Base-by-base conservation (phyloP, 2,113 vertebrate species). In the Isurus oxyrinchus region DNA sequence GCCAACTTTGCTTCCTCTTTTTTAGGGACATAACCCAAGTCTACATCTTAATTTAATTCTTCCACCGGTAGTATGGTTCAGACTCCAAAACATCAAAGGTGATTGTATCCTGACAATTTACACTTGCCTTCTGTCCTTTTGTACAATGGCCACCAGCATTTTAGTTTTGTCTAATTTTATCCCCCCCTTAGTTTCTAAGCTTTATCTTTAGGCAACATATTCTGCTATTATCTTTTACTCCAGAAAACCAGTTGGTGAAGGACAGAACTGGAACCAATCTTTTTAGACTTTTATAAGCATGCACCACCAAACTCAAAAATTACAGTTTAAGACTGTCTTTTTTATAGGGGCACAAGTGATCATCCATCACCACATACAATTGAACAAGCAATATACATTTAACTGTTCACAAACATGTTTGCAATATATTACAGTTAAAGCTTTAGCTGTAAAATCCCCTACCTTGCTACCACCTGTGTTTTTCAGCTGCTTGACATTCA, bases 391-490 rank as follows among this genome's bases (percentile, higher is more conserved):
- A 53, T 19, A 84, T 35, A 84, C 0, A 84, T 44, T 44, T 40
- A 86, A 49, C 23, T 49, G 63, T 69, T 67, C 66, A 23, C n/a
- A 95, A 66, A 67, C 40, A 44, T 49, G 14, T 23, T 44, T 40
- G n/a, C 14, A 35, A 91, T 59, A 67, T 67, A 66, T 66, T 61
- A 97, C 97, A 97, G 69, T 97, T 96, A 97, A 97, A 0, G 98
- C 97, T 4, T 90, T 31, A 27, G 53, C 86, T 53, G 1, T 5
- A 25, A 55, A 76, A 72, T 31, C 49, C 69, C 40, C 63, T 95
- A 95, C 94, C 94, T 55, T 72, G 67, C 5, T 55, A 35, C 67
- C 40, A 95, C 25, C 25, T 16, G 25, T 55, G 44, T 55, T 55
- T 35, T 95, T 95, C 44, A 95, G 49, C 67, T 95, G 44, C 44